phyloP scores from a whole-genome alignment of 2,797 vertebrate species.

The Acipenser ruthenus region DNA sequence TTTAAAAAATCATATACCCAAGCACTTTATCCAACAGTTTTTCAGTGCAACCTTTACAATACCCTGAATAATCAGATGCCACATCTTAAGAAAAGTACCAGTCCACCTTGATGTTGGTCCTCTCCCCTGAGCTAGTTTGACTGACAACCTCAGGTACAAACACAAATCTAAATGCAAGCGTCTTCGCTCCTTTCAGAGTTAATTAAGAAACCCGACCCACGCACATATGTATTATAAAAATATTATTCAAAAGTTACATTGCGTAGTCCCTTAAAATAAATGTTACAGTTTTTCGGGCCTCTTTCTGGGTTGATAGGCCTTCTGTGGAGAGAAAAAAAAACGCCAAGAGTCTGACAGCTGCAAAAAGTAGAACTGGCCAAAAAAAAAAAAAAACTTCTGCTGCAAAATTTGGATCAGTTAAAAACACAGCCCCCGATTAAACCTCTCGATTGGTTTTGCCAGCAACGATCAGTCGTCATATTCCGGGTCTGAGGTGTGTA shows the following conservation, averaged over 20 bases:
- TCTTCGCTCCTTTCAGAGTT: too few species aligned
- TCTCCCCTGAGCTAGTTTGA: conserved; percentile 27
- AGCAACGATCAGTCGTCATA: conserved; percentile 26
- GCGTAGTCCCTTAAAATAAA: conserved; percentile 25
- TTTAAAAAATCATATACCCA: conserved; percentile 52
- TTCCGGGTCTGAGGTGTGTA: conserved; percentile 25
- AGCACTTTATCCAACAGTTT: conserved; percentile 30
- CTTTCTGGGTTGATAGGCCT: conserved; percentile 37
- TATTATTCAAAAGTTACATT: conserved; percentile 2
- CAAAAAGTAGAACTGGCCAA: conserved; percentile 34
- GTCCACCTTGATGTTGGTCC: conserved; percentile 4
- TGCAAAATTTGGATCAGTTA: conserved; percentile 54
- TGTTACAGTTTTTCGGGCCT: conserved; percentile 38
- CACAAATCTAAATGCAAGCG: conserved; percentile 29
- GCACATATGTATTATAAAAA: too few species aligned
- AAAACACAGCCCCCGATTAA: conserved; percentile 41
- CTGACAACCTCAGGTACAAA: conserved; percentile 12
- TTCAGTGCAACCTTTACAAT: conserved; percentile 35
- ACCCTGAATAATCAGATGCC: conserved; percentile 40
- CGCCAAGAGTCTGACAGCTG: conserved; percentile 63
- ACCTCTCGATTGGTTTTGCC: conserved; percentile 27
- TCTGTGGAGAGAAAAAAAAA: conserved; percentile 27
- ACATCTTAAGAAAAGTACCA: conserved; percentile 45
- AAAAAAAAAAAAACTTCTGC: conserved; percentile 53
- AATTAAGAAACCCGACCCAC: too few species aligned